Evolutionary conservation across 1,140 invertebrate species (phyloP).

Genomic region (Ruditapes philippinarum): DNA sequence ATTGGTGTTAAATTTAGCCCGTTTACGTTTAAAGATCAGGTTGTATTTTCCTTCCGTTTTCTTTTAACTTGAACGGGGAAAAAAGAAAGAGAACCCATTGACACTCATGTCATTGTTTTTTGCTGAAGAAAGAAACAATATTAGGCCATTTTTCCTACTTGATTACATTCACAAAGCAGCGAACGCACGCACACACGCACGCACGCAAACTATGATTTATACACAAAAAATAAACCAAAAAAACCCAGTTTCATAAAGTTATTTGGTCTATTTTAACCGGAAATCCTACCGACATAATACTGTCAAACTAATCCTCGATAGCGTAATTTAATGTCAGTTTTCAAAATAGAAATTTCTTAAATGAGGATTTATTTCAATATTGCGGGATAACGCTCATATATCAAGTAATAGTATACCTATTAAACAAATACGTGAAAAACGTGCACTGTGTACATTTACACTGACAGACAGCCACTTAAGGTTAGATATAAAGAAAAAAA

Average conservation of each 20-base stretch:
- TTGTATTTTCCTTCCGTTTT: no score
- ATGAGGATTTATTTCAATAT: slow-evolving; percentile 11
- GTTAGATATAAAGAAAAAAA: slow-evolving; percentile 21
- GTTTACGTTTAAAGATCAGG: no score
- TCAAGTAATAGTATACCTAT: neutral
- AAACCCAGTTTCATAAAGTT: neutral
- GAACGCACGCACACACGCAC: no score
- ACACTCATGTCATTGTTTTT: no score
- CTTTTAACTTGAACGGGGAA: no score
- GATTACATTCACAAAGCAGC: no score
- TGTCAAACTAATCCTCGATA: slow-evolving; percentile 30
- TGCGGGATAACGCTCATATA: neutral
- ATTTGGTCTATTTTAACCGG: slow-evolving; percentile 3
- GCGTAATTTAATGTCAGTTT: neutral
- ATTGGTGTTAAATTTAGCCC: no score
- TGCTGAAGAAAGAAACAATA: no score
- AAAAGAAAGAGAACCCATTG: no score
- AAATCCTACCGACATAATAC: neutral
- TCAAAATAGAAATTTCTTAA: neutral
- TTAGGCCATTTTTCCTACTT: no score
- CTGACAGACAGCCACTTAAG: neutral
- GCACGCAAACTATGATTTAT: no score
- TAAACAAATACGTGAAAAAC: neutral
- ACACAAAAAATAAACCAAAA: neutral
- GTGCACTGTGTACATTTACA: neutral